Evolutionary conservation across 2,888 invertebrate genomes (phyloP).

Genomic region (Diarsia dahlii): DNA sequence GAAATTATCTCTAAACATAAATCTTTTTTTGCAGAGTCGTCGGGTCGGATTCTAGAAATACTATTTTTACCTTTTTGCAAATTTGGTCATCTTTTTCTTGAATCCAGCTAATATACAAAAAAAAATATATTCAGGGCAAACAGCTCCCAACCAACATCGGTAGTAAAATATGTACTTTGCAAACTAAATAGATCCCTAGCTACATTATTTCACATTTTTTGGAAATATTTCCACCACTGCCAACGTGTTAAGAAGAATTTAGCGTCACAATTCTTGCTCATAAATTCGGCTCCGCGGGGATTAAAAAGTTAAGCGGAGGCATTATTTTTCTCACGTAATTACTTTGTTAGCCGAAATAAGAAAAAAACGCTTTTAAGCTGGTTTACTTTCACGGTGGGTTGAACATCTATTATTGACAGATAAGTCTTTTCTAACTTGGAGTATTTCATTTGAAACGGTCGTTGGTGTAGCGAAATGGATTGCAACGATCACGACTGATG

Average conservation of each 20-base stretch:
- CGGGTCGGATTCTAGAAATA: conserved; percentile 59
- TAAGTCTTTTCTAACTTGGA: conserved; percentile 51
- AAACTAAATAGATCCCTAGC: conserved; percentile 59
- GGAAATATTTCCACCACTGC: conserved; percentile 59
- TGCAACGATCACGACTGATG: conserved; percentile 34
- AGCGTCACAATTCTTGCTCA: conserved; percentile 69
- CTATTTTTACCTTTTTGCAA: conserved; percentile 40
- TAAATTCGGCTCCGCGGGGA: conserved; percentile 70
- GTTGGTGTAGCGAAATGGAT: conserved; percentile 31
- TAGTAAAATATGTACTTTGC: conserved; percentile 48
- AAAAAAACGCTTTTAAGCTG: conserved; percentile 60
- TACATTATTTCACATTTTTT: conserved; percentile 60
- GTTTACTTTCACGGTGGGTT: conserved; percentile 61
- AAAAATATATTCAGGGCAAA: conserved; percentile 2
- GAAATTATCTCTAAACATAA: conserved; percentile 71
- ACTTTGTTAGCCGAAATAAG: conserved; percentile 67
- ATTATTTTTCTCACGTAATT: conserved; percentile 72
- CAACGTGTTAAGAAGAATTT: conserved; percentile 70
- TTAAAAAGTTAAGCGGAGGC: conserved; percentile 70
- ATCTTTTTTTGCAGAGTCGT: conserved; percentile 65
- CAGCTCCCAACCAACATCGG: conserved; percentile 20
- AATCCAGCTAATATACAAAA: background rate
- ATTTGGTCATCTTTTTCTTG: no score
- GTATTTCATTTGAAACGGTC: conserved; percentile 41
- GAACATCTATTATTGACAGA: conserved; percentile 64